Conservation (phyloP, 2,888 invertebrate species). For the Crossocerus cetratus region DNA sequence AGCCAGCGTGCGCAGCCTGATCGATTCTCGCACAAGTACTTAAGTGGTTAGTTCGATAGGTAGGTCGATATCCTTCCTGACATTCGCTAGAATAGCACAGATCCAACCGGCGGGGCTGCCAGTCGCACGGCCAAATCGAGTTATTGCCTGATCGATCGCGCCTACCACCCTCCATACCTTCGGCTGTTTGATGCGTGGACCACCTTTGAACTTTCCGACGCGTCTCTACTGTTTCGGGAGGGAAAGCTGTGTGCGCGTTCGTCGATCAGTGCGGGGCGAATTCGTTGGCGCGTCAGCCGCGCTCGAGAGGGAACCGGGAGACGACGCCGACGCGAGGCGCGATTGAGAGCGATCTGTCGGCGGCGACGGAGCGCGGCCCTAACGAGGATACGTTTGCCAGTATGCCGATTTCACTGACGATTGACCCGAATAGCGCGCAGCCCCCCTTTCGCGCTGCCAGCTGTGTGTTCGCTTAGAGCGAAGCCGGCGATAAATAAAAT, state of each 20-base stretch:
- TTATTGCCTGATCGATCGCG: no score
- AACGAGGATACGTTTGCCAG: background rate
- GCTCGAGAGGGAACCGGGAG: background rate
- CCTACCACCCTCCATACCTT: no score
- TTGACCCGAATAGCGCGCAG: constrained; percentile 40
- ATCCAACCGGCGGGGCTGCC: no score
- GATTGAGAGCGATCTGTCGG: background rate
- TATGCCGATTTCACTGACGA: constrained; percentile 8
- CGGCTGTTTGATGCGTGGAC: no score
- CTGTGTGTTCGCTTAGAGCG: background rate
- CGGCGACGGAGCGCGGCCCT: background rate
- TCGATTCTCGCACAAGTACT: background rate
- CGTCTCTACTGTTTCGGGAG: background rate
- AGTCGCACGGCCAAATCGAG: no score
- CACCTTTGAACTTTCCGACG: background rate
- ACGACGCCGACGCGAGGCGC: background rate
- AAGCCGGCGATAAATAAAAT: constrained; percentile 2
- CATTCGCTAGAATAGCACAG: background rate
- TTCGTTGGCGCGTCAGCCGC: no score
- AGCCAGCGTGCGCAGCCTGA: background rate
- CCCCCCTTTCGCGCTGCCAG: constrained; percentile 15
- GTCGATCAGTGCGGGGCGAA: no score
- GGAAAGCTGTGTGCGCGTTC: background rate
- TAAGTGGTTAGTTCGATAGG: background rate
- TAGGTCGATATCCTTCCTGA: background rate